Percentiles rank a stretch among this genome's conserved stretches.
Evolutionary conservation across 2,888 invertebrate species (phyloP).

Genomic region (Papilio gigon): DNA sequence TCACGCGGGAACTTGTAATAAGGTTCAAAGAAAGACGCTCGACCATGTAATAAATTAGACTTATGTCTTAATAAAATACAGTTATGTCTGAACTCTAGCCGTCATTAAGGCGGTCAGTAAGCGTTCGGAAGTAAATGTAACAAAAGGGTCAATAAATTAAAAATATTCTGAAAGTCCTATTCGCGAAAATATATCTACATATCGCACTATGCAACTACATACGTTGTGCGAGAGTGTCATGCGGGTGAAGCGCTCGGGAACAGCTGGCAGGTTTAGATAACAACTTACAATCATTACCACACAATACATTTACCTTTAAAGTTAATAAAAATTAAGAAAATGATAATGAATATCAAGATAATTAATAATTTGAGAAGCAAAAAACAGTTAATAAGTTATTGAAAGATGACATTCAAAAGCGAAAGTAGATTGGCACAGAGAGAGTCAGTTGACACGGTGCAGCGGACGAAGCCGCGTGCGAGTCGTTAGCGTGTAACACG

Average conservation of each 20-base stretch:
- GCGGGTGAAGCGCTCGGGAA: too few relatives aligned
- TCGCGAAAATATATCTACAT: too few relatives aligned
- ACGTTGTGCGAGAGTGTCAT: too few relatives aligned
- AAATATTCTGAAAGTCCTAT: too few relatives aligned
- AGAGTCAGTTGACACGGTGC: not conserved
- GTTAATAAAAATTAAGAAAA: not conserved
- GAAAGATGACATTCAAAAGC: conserved; percentile 24
- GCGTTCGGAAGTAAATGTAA: not conserved
- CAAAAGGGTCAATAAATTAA: not conserved
- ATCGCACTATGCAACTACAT: too few relatives aligned
- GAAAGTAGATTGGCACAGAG: conserved; percentile 13
- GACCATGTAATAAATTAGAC: not conserved
- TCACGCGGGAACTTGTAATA: not conserved
- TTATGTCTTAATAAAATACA: too few relatives aligned
- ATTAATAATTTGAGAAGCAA: not conserved
- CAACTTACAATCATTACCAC: too few relatives aligned
- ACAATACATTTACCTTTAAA: not conserved
- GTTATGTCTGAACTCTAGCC: not conserved
- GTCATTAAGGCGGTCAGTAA: not conserved
- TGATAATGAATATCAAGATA: not conserved
- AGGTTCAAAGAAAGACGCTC: not conserved
- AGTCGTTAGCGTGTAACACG: not conserved
- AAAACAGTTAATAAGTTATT: not conserved
- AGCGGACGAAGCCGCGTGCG: not conserved
- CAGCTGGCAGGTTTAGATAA: too few relatives aligned